Base-by-base conservation (phyloP, 2,797 vertebrate genomes). In the Cuniculus paca region DNA sequence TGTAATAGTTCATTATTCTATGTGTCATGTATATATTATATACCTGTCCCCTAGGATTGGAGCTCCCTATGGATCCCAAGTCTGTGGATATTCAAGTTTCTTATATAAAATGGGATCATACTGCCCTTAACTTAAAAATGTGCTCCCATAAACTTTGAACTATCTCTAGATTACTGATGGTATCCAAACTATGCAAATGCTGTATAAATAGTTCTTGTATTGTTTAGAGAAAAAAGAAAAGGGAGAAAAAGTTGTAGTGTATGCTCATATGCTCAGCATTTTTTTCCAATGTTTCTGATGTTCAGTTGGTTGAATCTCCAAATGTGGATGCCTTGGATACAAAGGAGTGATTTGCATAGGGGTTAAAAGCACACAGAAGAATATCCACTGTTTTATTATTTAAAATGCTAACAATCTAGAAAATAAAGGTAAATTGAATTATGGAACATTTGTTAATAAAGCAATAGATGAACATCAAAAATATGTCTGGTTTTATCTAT, bases 331-430 rank as follows among this genome's bases (percentile, higher is more conserved):
- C 22, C 31, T 31, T 36, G 13, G 36, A 42, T 88, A 14, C 28
- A 88, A 26, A 52, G 1, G 13, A 1, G 2, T n/a, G 20, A 26
- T 68, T 52, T 34, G 5, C 2, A n/a, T 1, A 61, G 14, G 28
- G 6, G 2, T 2, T 31, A 48, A 68, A 91, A 14, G 2, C 17
- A 39, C 56, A 19, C 31, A 60, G 36, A 50, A n/a, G 48, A 7
- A 13, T 85, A 42, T 28, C 72, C 24, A 78, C 31, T 31, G 26
- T 70, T 68, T 60, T 4, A 19, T 77, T 28, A 90, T 84, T 88
- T 92, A 60, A 90, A 88, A 48, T 74, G 65, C 4, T 65, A 90
- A 78, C 63, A 90, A 58, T 79, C 24, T 61, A 87, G 20, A 82
- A 58, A 74, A 36, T 50, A 26, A 36, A 74, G 20, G 36, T 39